Conservation (phyloP, 1,140 invertebrate species). For the Hyphantria cunea region DNA sequence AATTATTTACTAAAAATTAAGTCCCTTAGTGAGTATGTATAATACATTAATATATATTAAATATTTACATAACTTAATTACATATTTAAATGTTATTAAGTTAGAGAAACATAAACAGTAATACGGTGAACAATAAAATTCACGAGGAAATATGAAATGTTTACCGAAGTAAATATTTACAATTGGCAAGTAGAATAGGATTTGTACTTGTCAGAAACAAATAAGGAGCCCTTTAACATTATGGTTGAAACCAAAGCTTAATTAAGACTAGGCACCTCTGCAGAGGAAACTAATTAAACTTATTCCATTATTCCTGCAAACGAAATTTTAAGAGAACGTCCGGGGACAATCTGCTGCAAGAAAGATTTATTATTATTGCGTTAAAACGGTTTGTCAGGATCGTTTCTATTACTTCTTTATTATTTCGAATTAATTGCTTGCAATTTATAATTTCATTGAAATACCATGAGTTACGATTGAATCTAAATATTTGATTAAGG, state of each 20-base stretch:
- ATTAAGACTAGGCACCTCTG: constrained; percentile 64
- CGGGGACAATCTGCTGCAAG: constrained; percentile 38
- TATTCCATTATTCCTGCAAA: constrained; percentile 67
- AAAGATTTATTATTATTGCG: constrained; percentile 46
- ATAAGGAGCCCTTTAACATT: constrained; percentile 48
- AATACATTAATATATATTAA: no score
- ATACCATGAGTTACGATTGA: no score
- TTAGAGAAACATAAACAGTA: background rate
- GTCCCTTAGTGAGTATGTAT: no score
- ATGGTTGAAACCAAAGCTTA: constrained; percentile 60
- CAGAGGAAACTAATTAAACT: constrained; percentile 72
- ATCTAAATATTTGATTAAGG: no score
- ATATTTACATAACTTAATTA: no score
- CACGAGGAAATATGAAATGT: constrained; percentile 1
- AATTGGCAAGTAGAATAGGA: constrained; percentile 22
- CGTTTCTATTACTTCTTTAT: constrained; percentile 32
- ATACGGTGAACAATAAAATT: constrained; percentile 1
- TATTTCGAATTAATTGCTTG: constrained; percentile 7
- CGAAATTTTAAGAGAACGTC: constrained; percentile 54
- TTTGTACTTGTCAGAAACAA: constrained; percentile 41
- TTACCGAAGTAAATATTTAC: constrained; percentile 18
- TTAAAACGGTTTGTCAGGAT: constrained; percentile 32
- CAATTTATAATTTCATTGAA: no score
- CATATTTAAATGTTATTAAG: no score
- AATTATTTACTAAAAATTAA: no score